A percentile compares a stretch with the other conserved stretches of the same genome.
These are phyloP conservation scores for Hesperophylax magnus DNA, from an alignment of 1,140 invertebrate genomes.

Conservation along the genomic window DNA sequence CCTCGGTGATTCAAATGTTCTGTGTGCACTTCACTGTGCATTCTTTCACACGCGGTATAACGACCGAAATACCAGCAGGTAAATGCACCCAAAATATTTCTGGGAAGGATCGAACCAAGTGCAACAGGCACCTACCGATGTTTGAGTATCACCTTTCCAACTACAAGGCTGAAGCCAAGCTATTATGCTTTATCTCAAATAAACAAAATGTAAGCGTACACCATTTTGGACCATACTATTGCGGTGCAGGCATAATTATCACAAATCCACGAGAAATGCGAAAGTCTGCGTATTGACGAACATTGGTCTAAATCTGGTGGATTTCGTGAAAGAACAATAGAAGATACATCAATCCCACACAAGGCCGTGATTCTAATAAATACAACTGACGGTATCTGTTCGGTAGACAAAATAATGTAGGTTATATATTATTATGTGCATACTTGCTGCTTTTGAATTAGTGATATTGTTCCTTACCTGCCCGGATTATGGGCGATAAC, in stretches of 20 bases:
- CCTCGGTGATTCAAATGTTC: constrained; percentile 34
- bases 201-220: no score
- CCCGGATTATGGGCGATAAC: neutral
- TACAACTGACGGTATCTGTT: constrained; percentile 1
- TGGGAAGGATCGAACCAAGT: constrained; percentile 17
- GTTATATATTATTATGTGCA: neutral
- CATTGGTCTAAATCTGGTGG: no score
- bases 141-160: no score
- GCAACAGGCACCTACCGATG: no score
- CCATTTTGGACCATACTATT: no score
- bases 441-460: neutral
- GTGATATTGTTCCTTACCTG: neutral
- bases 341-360: no score
- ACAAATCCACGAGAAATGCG: no score
- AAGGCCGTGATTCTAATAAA: no score
- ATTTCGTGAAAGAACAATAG: no score
- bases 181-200: no score
- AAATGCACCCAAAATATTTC: constrained; percentile 50
- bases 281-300: no score
- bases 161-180: neutral
- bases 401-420: neutral
- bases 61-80: constrained; percentile 48
- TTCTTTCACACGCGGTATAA: constrained; percentile 8
- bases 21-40: constrained; percentile 39
- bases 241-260: no score